A percentile compares a stretch with the other conserved stretches of the same genome.
Conservation (phyloP, 2,888 invertebrate species). For the Globia sparganii region DNA sequence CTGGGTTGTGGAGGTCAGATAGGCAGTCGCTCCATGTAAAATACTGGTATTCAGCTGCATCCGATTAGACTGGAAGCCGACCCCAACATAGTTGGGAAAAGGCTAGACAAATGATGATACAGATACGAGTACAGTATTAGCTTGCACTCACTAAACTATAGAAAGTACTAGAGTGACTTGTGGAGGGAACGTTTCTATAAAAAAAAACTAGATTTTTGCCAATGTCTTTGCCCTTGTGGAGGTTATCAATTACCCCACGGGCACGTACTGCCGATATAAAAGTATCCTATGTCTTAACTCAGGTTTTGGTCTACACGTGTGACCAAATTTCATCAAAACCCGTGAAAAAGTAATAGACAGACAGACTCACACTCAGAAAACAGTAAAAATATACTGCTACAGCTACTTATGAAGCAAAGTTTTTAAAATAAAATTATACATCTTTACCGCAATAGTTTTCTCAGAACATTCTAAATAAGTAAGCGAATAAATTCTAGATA, state of each 20-base stretch:
- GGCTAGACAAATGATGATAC: too few relatives aligned
- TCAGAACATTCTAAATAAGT: constrained; percentile 27
- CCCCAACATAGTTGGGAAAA: too few relatives aligned
- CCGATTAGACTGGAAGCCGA: too few relatives aligned
- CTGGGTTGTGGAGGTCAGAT: too few relatives aligned
- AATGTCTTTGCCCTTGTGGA: not conserved
- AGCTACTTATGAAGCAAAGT: not conserved
- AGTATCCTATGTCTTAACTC: not conserved
- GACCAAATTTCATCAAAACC: not conserved
- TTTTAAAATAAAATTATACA: constrained; percentile 8
- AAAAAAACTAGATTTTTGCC: too few relatives aligned
- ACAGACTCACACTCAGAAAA: not conserved
- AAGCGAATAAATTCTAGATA: constrained; percentile 10
- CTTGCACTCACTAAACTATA: not conserved
- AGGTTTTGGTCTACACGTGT: not conserved
- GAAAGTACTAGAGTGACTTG: not conserved
- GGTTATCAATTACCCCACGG: not conserved
- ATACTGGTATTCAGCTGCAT: too few relatives aligned
- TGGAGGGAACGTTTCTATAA: not conserved
- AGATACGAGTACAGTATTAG: too few relatives aligned
- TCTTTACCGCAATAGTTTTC: constrained; percentile 3
- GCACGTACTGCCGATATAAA: not conserved
- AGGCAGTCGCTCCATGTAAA: too few relatives aligned
- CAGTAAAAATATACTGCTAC: not conserved
- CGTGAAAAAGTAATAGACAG: not conserved